Base-by-base conservation (phyloP, 2,797 vertebrate species). In the Myotis daubentonii region DNA sequence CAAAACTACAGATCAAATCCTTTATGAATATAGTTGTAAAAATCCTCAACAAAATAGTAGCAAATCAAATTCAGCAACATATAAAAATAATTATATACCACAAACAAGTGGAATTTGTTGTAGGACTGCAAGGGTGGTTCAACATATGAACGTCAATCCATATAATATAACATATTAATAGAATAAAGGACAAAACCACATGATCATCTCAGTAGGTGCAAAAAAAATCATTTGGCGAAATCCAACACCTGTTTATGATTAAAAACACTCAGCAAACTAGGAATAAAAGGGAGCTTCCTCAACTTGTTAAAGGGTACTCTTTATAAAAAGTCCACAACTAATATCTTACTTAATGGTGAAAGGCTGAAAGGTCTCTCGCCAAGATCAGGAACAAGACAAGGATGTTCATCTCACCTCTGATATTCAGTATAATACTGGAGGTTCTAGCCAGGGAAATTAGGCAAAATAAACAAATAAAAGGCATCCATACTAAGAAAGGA, bases 181-280 rank as follows among this genome's bases (percentile, higher is more conserved):
- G 83, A 72, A 89, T 76, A 72, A 75, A 95, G 2, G 41, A 74
- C 36, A 93, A 91, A 95, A 93, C 15, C 76, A 74, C n/a, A 33
- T 28, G 20, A 75, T 70, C 9, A 23, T 83, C 36, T 94, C 41
- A 89, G 38, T 8, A 25, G 38, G 36, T 23, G 25, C 8, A 70
- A 79, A 83, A 93, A 88, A 60, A 60, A 83, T 30, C 19, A 76
- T 7, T 33, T 93, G 93, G 93, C n/a, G 62, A 80, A 87, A 89
- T 53, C 28, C 49, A 93, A 70, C 5, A 91, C 23, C 7, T 28
- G 89, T 80, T 96, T 60, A 76, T 44, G 7, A 93, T 68, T 68
- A 93, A 84, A 91, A 96, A 87, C 53, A 72, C 10, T 74, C 74
- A 78, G 81, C 57, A 83, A 89, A 82, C n/a, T 6, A 66, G 72